Evolutionary conservation across 2,113 vertebrate genomes (phyloP), one percentile per base, ranked within the genome.

Genomic region (Lontra canadensis): DNA sequence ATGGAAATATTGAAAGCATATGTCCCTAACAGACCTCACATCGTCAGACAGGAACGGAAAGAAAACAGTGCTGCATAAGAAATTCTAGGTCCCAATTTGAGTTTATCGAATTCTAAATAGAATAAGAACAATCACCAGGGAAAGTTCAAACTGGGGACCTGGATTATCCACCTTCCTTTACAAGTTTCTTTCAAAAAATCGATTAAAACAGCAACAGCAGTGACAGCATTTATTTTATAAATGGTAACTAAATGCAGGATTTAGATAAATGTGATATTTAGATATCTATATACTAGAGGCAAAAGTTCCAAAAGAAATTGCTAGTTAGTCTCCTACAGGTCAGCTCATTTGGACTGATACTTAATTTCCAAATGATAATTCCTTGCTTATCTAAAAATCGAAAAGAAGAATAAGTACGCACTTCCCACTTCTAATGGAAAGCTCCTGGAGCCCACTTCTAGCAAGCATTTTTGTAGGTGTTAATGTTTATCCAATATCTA

Each of bases 201-300:
- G 59, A 83, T 59, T 44, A 85, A 89, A 88, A 81, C 14, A 85
- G 4, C 26, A 94, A 10, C 11, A 42, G 14, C 9, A 71, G 18
- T 26, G 65, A 1, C 4, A 52, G 34, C 23, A 78, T 90, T 88
- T 83, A 94, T 96, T 61, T 69, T 89, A 91, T 80, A 82, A 82
- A 94, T 61, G 26, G 14, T 57, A 89, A 61, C n/a, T 96, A 85
- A 88, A n/a, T 78, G 23, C 12, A 97, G 31, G 15, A 73, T 73
- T 88, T 94, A 52, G 34, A 81, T 26, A 93, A 92, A 85, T 90
- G 44, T 61, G 12, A 20, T 79, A 93, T 82, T 95, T 89, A 63
- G 6, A 14, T 65, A 87, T 67, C 61, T 83, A 20, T 65, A n/a
- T 57, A 23, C 0, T 15, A 83, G 26, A 31, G 26, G 42, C 47